Evolutionary conservation across 2,888 invertebrate species (phyloP), one percentile per base, ranked within the genome.

Genomic region (Bembecia ichneumoniformis): DNA sequence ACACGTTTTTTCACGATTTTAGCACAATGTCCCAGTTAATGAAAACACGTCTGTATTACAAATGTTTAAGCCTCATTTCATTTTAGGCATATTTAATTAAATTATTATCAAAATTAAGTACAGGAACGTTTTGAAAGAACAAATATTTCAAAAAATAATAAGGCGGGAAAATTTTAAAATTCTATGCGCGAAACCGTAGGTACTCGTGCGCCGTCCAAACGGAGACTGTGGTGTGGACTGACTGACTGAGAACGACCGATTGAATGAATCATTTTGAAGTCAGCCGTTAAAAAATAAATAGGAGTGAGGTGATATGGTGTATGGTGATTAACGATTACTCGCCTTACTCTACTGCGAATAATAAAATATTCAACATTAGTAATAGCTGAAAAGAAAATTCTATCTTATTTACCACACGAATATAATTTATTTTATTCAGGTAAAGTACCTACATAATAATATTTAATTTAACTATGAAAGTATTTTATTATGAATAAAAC

Each of bases 201-300:
- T n/a, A 9, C 28, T 70, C 66, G 78, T 66, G 68, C 74, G 77
- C 79, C 64, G 79, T 69, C 78, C 71, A 71, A 76, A 63, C 69
- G 66, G 80, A 77, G 82, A 84, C 86, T 86, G 86, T 68, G 71
- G 67, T 63, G 71, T 66, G n/a, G n/a, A n/a, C n/a, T n/a, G 64
- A 73, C 74, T 70, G 69, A 76, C 20, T 20, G 28, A 9, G 28
- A 28, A 9, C 28, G 28, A 28, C 28, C 28, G 28, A 28, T 28
- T 28, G 28, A 28, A 28, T 28, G 28, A 28, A 28, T 28, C 28
- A 28, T 28, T 28, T 28, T 28, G n/a, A 28, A 28, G 28, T 78
- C 79, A 64, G 71, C 70, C 76, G 79, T 77, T 76, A 77, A 82
- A 84, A 84, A 83, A 82, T 79, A 82, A 76, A 78, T 68, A 74